Conservation (phyloP, 2,888 invertebrate species). For the Hedya salicella region DNA sequence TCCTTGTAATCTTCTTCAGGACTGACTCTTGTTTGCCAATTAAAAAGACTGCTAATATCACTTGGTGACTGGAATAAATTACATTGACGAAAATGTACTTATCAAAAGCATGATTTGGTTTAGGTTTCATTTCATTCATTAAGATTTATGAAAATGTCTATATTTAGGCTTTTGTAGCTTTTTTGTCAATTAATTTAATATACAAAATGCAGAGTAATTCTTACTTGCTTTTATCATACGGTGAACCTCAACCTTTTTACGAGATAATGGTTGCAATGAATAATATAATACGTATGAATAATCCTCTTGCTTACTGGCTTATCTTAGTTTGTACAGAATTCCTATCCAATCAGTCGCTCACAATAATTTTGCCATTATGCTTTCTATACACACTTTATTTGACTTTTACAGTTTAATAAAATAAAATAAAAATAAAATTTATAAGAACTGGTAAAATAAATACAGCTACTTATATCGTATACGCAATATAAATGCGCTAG, state of each 20-base stretch:
- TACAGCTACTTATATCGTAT: too few species aligned
- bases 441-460: too few species aligned
- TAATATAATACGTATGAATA: background rate
- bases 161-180: background rate
- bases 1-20: too few species aligned
- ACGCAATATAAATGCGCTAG: too few species aligned
- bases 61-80: too few species aligned
- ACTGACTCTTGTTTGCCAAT: too few species aligned
- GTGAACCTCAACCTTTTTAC: background rate
- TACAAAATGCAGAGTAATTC: background rate
- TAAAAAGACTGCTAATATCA: too few species aligned
- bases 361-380: background rate
- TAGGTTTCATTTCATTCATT: too few species aligned
- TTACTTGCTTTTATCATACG: background rate
- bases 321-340: slow-evolving; percentile 3
- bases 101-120: too few species aligned
- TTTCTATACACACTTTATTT: background rate
- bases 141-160: too few species aligned
- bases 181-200: background rate
- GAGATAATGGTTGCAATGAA: background rate
- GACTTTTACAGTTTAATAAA: background rate
- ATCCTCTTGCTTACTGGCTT: slow-evolving; percentile 6
- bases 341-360: background rate
- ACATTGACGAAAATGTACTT: too few species aligned
- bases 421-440: too few species aligned